Evolutionary conservation across 2,113 vertebrate species (phyloP).

Genomic region (Aptenodytes patagonicus): DNA sequence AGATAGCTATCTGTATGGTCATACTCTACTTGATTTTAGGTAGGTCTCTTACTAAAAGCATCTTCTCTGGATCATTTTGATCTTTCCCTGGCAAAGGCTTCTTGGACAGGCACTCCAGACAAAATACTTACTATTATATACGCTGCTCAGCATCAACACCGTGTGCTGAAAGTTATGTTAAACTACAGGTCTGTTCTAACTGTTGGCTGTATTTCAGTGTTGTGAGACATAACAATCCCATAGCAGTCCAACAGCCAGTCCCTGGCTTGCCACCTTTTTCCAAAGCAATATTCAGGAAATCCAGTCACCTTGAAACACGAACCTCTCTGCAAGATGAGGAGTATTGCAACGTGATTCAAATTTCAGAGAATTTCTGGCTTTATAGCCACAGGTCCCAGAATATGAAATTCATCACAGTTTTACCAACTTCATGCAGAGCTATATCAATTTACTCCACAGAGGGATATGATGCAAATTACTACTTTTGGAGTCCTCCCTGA

Average conservation of each 20-base stretch:
- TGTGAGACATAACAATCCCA: not conserved
- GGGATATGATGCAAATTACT: not conserved
- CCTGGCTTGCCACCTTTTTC: not conserved
- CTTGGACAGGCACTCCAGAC: not conserved
- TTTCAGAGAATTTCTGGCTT: not conserved
- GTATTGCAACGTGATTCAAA: not conserved
- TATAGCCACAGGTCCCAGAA: not conserved
- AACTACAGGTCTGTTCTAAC: not conserved
- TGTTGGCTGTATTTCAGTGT: not conserved
- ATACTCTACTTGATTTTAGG: not conserved
- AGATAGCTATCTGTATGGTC: not conserved
- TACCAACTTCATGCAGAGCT: not conserved
- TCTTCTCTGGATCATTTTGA: not conserved
- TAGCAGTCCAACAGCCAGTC: not conserved
- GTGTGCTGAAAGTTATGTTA: not conserved
- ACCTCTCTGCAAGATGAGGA: not conserved
- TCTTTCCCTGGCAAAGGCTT: not conserved
- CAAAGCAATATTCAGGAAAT: not conserved
- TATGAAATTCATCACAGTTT: not conserved
- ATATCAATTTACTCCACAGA: not conserved
- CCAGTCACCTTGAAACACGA: not conserved
- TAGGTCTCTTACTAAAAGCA: not conserved
- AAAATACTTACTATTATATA: not conserved
- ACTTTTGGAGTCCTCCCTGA: not conserved
- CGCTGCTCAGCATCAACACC: accelerated